These are phyloP conservation scores for Catocala nupta DNA, from an alignment of 2,888 invertebrate species.

Conservation along the genomic window DNA sequence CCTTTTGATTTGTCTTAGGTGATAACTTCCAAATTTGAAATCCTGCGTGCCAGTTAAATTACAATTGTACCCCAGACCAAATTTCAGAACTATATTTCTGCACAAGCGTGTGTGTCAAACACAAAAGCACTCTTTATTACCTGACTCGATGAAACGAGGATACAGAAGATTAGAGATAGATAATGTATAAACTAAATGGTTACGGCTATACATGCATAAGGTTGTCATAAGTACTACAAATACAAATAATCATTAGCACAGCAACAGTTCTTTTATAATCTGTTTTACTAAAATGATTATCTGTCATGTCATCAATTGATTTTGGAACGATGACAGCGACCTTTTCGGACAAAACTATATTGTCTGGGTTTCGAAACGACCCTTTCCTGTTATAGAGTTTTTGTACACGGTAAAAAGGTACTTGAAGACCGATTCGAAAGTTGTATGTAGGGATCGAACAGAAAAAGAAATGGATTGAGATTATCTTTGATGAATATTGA, in stretches of 20 bases:
- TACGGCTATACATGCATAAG: too few relatives aligned
- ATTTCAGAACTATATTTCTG: background rate
- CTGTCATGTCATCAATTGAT: conserved; percentile 56
- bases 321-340: conserved; percentile 37
- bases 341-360: conserved; percentile 48
- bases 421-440: conserved; percentile 22
- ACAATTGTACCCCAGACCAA: too few relatives aligned
- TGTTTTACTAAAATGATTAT: conserved; percentile 45
- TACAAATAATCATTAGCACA: conserved; percentile 23
- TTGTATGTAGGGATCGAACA: conserved; percentile 3
- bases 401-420: conserved; percentile 33
- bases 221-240: too few relatives aligned
- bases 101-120: background rate
- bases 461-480: conserved; percentile 3
- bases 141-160: too few relatives aligned
- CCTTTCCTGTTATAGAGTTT: conserved; percentile 38
- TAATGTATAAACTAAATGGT: too few relatives aligned
- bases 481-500: background rate
- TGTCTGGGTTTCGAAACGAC: conserved; percentile 32
- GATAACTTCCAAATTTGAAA: background rate
- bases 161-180: too few relatives aligned
- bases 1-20: too few relatives aligned
- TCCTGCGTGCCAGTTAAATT: conserved; percentile 23
- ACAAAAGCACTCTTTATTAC: too few relatives aligned
- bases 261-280: conserved; percentile 47